A percentile compares a stretch with the other conserved stretches of the same genome.
phyloP scores from a whole-genome alignment of 1,140 invertebrate genomes.

The Bombus difficillimus region DNA sequence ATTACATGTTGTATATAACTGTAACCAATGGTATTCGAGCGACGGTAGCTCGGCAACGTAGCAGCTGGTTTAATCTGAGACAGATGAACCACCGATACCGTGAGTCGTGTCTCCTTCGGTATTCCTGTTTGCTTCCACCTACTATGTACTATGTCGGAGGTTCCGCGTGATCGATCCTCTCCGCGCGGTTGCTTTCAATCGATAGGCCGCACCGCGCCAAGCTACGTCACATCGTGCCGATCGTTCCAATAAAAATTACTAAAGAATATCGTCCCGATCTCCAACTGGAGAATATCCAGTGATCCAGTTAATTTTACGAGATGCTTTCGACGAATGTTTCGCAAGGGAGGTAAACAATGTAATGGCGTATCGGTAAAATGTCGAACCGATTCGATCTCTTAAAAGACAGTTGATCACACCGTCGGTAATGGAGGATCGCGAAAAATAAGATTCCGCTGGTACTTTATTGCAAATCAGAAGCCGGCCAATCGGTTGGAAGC shows the following conservation, averaged over 20 bases:
- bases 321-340: background rate
- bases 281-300: background rate
- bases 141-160: background rate
- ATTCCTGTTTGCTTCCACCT: background rate
- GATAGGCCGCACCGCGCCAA: too few relatives aligned
- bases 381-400: background rate
- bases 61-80: constrained; percentile 8
- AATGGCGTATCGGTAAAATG: background rate
- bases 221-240: background rate
- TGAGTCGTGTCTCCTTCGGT: too few relatives aligned
- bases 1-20: background rate
- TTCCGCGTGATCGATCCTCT: background rate
- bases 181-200: too few relatives aligned
- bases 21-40: background rate
- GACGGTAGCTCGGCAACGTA: background rate
- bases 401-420: too few relatives aligned
- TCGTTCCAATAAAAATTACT: background rate
- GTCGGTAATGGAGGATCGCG: background rate
- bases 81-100: background rate
- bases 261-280: background rate
- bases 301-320: too few relatives aligned
- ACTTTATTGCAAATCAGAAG: too few relatives aligned
- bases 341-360: background rate
- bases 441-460: background rate
- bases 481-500: too few relatives aligned